Evolutionary conservation across 2,113 vertebrate species (phyloP).

Genomic region (Thermophis baileyi): DNA sequence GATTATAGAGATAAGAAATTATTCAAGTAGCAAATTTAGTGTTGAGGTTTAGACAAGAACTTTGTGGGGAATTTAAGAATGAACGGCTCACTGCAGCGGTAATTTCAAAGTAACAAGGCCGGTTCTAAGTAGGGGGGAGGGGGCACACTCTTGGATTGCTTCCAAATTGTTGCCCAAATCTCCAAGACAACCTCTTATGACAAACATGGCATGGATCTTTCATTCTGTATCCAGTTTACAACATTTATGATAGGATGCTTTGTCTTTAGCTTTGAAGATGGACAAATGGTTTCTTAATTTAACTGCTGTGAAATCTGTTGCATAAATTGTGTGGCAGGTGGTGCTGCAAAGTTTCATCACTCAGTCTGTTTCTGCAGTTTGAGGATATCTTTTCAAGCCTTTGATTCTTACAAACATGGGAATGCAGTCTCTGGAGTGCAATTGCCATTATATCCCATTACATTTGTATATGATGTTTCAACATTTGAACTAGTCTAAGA

Average conservation of each 20-base stretch:
- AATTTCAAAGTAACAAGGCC: neutral
- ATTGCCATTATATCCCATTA: neutral
- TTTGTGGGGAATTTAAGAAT: neutral
- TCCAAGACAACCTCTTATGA: neutral
- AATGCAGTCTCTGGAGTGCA: neutral
- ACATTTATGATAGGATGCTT: neutral
- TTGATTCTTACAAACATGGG: neutral
- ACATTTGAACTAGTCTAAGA: neutral
- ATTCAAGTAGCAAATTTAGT: neutral
- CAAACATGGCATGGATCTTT: neutral
- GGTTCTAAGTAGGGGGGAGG: neutral
- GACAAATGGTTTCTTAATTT: constrained; percentile 29
- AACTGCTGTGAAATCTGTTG: constrained; percentile 13
- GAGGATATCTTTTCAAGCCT: neutral
- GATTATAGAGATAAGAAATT: neutral
- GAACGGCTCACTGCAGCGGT: neutral
- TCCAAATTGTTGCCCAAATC: neutral
- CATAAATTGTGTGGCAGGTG: constrained; percentile 1
- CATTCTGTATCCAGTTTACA: constrained; percentile 4
- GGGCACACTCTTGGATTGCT: neutral
- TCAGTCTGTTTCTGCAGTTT: neutral
- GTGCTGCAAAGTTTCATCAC: neutral
- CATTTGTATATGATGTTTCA: neutral
- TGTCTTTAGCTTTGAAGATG: neutral
- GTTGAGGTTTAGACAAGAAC: neutral